Base-by-base conservation (phyloP, 2,888 invertebrate species). In the Eurytoma adleriae region DNA sequence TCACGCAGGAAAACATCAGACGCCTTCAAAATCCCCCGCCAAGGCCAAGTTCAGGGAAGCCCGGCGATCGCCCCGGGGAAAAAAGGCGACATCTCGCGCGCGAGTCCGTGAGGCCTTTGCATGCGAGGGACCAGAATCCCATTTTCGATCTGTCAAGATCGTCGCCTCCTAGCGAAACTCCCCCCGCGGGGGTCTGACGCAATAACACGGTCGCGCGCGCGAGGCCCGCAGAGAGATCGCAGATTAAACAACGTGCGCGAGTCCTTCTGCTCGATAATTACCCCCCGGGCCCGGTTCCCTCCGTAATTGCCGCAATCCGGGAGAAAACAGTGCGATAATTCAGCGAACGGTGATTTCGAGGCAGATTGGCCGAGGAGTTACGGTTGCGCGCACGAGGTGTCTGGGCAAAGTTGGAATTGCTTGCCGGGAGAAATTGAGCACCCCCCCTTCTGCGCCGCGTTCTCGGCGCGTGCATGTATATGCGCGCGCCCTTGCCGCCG, bases 191-290 rank as follows among this genome's bases (percentile, higher is more conserved):
- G 84, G 82, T 84, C 85, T 87, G 86, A 86, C 86, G 88, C 85
- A 88, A 88, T 18, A 16, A 20, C 56, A 62, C 86, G 87, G 87
- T 86, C 85, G 84, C 27, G n/a, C 86, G 80, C 85, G 40, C 13
- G 54, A 20, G n/a, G 27, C 50, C 80, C 72, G 80, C 78, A 70
- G 77, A 85, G 81, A 82, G 90, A 90, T 90, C 88, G 85, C 88
- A 87, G 90, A 90, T 90, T 89, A 90, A 90, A 89, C 88, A 89
- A 89, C 89, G 88, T 88, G 88, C 81, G 73, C 86, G 86, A 88
- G 89, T 89, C 88, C 87, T 87, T 87, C 86, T 87, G 79, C 84
- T 87, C 88, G 88, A 90, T 90, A 90, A 90, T 90, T 90, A 90
- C 88, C 87, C 86, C 85, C 76, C 73, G 80, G 79, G 76, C 78